Percentiles rank a stretch among this genome's conserved stretches.
These are phyloP conservation scores for Triops longicaudatus DNA, from an alignment of 1,140 invertebrate species.

Conservation along the genomic window DNA sequence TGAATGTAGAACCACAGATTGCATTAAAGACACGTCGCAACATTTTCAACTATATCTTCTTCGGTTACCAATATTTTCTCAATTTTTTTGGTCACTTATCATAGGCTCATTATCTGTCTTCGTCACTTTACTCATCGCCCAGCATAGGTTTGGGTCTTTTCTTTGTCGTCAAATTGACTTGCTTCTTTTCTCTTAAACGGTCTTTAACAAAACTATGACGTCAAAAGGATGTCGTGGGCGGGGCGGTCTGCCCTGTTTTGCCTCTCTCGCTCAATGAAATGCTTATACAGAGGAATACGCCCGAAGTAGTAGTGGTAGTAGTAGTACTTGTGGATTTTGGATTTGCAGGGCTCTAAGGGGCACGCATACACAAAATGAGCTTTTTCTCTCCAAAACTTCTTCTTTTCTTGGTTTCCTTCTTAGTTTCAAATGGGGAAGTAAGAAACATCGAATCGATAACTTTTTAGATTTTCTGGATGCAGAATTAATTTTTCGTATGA, in stretches of 20 bases:
- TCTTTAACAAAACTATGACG: constrained; percentile 2
- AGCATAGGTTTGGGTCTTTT: too few relatives aligned
- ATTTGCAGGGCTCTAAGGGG: constrained; percentile 15
- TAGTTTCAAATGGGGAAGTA: neutral
- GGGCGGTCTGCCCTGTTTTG: neutral
- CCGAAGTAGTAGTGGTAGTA: constrained; percentile 2
- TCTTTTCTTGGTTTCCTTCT: neutral
- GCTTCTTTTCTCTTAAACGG: neutral
- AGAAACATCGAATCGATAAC: neutral
- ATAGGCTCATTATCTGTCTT: neutral
- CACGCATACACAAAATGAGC: neutral
- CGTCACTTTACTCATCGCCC: neutral
- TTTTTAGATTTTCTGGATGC: neutral
- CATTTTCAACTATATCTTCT: neutral
- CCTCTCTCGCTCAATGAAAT: neutral
- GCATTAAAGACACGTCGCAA: neutral
- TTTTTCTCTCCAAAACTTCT: neutral
- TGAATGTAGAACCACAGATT: neutral
- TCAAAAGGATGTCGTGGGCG: neutral
- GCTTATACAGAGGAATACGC: constrained; percentile 26
- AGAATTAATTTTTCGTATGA: too few relatives aligned
- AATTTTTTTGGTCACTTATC: neutral
- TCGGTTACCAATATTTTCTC: neutral
- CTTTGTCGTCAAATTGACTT: too few relatives aligned
- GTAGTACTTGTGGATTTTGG: neutral